Evolutionary conservation across 1,140 invertebrate genomes (phyloP).

Genomic region (Apis laboriosa): DNA sequence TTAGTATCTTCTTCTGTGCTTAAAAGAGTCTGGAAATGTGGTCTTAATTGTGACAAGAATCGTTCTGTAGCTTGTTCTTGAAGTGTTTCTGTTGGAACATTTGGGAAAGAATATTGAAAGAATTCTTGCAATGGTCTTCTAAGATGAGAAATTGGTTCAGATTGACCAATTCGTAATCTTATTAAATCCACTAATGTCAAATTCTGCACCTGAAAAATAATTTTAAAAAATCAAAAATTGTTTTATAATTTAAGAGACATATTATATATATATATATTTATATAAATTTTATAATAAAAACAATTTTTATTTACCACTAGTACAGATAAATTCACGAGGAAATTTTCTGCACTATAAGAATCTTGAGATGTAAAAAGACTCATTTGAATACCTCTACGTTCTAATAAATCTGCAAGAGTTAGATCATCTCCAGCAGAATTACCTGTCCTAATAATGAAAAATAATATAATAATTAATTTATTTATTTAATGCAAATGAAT

Average conservation of each 20-base stretch:
- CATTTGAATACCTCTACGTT: constrained; percentile 43
- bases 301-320: constrained; percentile 60
- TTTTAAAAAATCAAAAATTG: background rate
- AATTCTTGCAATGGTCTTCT: constrained; percentile 67
- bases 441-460: constrained; percentile 23
- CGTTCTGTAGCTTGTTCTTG: constrained; percentile 62
- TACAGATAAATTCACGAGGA: constrained; percentile 63
- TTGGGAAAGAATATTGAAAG: constrained; percentile 64
- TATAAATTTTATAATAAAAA: background rate
- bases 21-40: constrained; percentile 56
- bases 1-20: constrained; percentile 42
- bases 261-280: background rate
- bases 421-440: constrained; percentile 15
- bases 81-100: constrained; percentile 47
- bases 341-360: constrained; percentile 47
- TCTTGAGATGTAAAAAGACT: constrained; percentile 32
- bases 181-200: constrained; percentile 62
- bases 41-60: constrained; percentile 62
- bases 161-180: constrained; percentile 60
- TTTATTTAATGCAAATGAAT: background rate
- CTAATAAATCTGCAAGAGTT: constrained; percentile 54
- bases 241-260: background rate
- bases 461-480: background rate
- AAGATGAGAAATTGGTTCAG: constrained; percentile 57
- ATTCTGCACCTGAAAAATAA: constrained; percentile 10